Percentiles rank a stretch among this genome's conserved stretches.
These are phyloP conservation scores for Habropoda laboriosa DNA, from an alignment of 1,140 invertebrate genomes.

Conservation along the genomic window DNA sequence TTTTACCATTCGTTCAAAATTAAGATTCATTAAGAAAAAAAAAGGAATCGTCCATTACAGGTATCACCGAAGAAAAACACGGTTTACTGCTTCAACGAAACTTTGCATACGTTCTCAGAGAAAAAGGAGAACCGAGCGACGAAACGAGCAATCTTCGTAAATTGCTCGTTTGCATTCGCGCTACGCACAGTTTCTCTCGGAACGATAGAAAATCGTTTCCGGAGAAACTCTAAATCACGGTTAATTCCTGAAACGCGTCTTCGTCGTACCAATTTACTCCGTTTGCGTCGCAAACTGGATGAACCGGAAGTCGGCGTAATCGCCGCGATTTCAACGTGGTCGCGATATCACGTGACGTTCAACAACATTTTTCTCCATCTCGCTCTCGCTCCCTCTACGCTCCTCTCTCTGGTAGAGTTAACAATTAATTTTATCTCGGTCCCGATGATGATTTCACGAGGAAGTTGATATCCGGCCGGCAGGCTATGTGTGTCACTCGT, in stretches of 20 bases:
- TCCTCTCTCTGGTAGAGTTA: neutral
- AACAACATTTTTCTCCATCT: neutral
- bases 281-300: neutral
- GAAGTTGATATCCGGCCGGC: constrained; percentile 43
- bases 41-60: too few species aligned
- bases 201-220: neutral
- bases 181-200: neutral
- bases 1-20: too few species aligned
- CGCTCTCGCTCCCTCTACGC: neutral
- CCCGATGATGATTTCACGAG: constrained; percentile 48
- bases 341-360: constrained; percentile 12
- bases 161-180: neutral
- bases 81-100: too few species aligned
- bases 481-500: constrained; percentile 43
- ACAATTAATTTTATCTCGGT: constrained; percentile 38
- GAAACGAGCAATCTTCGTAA: neutral
- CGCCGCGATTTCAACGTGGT: neutral
- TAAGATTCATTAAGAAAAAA: too few species aligned
- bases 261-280: neutral
- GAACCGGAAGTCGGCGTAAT: constrained; percentile 32
- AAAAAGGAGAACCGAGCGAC: too few species aligned
- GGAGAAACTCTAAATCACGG: neutral
- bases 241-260: neutral
- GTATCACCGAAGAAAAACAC: too few species aligned
- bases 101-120: too few species aligned